Conservation (phyloP, 2,888 invertebrate genomes). For the Microchrysa polita region DNA sequence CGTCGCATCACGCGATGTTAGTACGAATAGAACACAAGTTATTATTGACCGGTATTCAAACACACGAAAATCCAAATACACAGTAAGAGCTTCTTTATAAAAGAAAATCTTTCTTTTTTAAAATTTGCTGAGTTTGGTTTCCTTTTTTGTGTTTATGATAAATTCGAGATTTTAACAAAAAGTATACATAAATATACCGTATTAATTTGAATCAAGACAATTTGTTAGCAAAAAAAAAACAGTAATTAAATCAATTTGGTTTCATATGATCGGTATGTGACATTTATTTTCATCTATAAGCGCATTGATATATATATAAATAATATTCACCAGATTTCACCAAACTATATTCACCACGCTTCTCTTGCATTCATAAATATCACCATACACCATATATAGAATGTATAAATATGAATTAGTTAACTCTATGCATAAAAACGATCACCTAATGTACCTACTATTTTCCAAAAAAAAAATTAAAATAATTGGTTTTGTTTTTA, state of each 20-base stretch:
- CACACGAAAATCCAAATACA: constrained; percentile 35
- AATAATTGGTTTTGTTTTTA: not conserved
- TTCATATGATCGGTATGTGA: constrained; percentile 3
- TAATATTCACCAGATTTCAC: constrained; percentile 13
- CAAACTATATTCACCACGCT: constrained; percentile 27
- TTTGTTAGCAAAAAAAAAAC: not conserved
- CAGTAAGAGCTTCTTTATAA: constrained; percentile 39
- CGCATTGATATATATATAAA: not conserved
- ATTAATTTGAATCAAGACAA: not conserved
- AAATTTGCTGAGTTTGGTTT: constrained; percentile 13
- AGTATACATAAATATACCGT: not conserved
- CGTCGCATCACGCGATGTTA: constrained; percentile 38
- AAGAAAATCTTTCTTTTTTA: no score
- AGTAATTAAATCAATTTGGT: not conserved
- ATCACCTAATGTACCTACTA: not conserved
- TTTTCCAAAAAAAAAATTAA: no score
- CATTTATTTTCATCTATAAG: constrained; percentile 18
- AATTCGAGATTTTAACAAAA: not conserved
- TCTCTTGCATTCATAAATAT: constrained; percentile 38
- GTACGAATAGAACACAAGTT: constrained; percentile 33
- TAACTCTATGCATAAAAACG: not conserved
- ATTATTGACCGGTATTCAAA: constrained; percentile 32
- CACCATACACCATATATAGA: not conserved
- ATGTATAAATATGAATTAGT: not conserved
- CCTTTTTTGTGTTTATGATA: no score